Percentiles rank a stretch among this genome's conserved stretches.
These are phyloP conservation scores for Drosophila acutilabella DNA, from an alignment of 2,888 invertebrate genomes.

Conservation along the genomic window DNA sequence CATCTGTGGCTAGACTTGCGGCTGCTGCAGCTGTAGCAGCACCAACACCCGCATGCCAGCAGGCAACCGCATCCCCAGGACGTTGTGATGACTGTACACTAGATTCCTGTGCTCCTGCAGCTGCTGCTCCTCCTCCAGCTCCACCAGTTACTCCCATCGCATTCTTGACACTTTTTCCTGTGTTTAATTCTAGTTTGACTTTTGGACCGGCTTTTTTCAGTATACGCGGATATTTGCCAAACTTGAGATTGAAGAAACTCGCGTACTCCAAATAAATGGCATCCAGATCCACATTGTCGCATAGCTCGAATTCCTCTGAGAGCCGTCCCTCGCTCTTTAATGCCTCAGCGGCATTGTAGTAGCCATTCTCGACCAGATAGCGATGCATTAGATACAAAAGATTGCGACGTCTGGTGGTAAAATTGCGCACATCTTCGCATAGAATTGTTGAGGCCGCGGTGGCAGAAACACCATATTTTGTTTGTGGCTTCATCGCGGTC, in stretches of 20 bases:
- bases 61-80: slow-evolving; percentile 42
- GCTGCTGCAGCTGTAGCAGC: slow-evolving; percentile 51
- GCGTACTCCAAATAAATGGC: slow-evolving; percentile 95
- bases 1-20: slow-evolving; percentile 32
- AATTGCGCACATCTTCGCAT: slow-evolving; percentile 82
- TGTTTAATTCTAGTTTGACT: slow-evolving; percentile 68
- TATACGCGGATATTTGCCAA: slow-evolving; percentile 94
- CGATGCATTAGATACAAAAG: slow-evolving; percentile 88
- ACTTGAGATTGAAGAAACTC: slow-evolving; percentile 93
- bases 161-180: slow-evolving; percentile 10
- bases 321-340: slow-evolving; percentile 91
- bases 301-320: slow-evolving; percentile 89
- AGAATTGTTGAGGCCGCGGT: slow-evolving; percentile 52
- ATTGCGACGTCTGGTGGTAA: slow-evolving; percentile 85
- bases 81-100: slow-evolving; percentile 14
- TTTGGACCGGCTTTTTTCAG: slow-evolving; percentile 86
- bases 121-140: not conserved
- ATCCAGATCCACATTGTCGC: slow-evolving; percentile 96
- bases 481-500: slow-evolving; percentile 64
- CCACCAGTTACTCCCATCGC: not conserved
- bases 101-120: not conserved
- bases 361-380: slow-evolving; percentile 89
- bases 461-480: slow-evolving; percentile 66
- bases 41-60: slow-evolving; percentile 60
- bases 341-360: slow-evolving; percentile 87